Conservation (phyloP, 2,888 invertebrate species). For the Xanthorhoe designata region DNA sequence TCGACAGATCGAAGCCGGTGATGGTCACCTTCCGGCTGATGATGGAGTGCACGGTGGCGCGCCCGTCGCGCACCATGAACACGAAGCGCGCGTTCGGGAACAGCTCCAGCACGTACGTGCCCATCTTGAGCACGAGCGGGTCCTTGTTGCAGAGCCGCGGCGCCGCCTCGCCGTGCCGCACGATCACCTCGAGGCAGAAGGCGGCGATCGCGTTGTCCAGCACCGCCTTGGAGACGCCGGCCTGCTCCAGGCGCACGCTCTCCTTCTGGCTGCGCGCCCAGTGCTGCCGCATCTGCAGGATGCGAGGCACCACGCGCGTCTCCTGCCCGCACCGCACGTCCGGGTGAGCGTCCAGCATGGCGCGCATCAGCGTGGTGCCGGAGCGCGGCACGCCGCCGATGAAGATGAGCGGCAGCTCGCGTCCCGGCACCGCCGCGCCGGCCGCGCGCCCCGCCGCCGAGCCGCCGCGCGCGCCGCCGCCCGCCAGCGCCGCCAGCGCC, state of each 20-base stretch:
- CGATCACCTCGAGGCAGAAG: constrained; percentile 97
- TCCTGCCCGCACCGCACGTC: constrained; percentile 99
- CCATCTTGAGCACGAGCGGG: constrained; percentile 98
- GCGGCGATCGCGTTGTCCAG: constrained; percentile 98
- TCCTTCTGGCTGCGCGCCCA: constrained; percentile 98
- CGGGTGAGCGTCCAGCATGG: constrained; percentile 99
- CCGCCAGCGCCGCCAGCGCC: constrained; percentile 45
- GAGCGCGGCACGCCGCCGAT: constrained; percentile 99
- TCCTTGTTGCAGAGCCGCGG: constrained; percentile 99
- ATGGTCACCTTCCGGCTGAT: constrained; percentile 96
- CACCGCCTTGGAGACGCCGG: constrained; percentile 96
- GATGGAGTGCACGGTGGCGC: constrained; percentile 99
- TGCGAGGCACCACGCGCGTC: constrained; percentile 97
- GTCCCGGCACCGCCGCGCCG: constrained; percentile 85
- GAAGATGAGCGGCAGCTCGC: constrained; percentile 97
- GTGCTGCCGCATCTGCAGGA: constrained; percentile 97
- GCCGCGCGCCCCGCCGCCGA: constrained; percentile 53
- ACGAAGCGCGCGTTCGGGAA: constrained; percentile 99
- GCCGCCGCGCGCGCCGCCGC: constrained; percentile 49
- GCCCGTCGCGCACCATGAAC: constrained; percentile 99
- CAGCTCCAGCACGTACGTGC: constrained; percentile 94
- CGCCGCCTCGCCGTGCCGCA: constrained; percentile 97
- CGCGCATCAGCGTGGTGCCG: constrained; percentile 98
- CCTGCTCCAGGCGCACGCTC: constrained; percentile 95
- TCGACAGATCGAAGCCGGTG: constrained; percentile 97